Evolutionary conservation across 2,888 invertebrate genomes (phyloP), one percentile per base, ranked within the genome.

Genomic region (Calephelis perditalis): DNA sequence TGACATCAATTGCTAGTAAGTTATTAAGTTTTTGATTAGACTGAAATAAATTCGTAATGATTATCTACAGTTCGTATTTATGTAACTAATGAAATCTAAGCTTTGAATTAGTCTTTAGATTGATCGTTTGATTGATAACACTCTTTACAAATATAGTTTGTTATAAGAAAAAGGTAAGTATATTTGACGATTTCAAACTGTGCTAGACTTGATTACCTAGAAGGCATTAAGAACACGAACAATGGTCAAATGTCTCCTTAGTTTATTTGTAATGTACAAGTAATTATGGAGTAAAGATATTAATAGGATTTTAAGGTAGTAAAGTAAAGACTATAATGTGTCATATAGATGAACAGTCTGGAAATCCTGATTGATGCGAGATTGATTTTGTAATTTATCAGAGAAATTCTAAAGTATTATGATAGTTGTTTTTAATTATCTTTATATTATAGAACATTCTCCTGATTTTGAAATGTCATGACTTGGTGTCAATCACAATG

Each of bases 181-280:
- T 54, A 36, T 36, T 36, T 54, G 35, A 54, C 35, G 11, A 54
- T 36, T 36, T 35, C 54, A 54, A 54, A 54, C 54, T 54, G 54
- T 54, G 54, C 54, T 54, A 54, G 54, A 54, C 54, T 54, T 54
- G 36, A 54, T 54, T 36, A 54, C 54, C n/a, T 54, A 54, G 26
- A 54, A 3, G 54, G 35, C 36, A n/a, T 54, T 54, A 11, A 54
- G 35, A 54, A 36, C 47, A 47, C 7, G n/a, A 10, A 10, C 8
- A 5, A 52, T 9, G 35, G 11, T 40, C 6, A 40, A 40, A 40
- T 40, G n/a, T 36, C 36, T 52, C 52, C 54, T 36, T 7, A n/a
- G 7, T 11, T 54, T 36, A 54, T 54, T 35, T 35, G 54, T 54
- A 54, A 35, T 54, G n/a, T 36, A 35, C 54, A 54, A 36, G 36